These are phyloP conservation scores for Colinus virginianus DNA, from an alignment of 2,113 vertebrate genomes.

Conservation along the genomic window DNA sequence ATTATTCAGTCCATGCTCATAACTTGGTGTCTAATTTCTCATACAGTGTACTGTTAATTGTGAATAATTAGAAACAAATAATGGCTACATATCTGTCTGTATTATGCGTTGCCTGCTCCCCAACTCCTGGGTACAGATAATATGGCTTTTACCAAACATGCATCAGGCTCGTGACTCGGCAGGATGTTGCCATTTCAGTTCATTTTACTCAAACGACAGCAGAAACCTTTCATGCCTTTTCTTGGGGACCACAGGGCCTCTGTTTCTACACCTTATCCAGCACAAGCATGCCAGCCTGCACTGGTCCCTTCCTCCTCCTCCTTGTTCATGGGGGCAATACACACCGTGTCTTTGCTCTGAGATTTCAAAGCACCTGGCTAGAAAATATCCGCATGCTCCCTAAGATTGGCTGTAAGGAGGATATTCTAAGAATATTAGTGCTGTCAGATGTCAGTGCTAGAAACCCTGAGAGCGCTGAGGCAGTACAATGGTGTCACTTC, in stretches of 20 bases:
- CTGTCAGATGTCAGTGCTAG: background rate
- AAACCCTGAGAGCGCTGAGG: accelerated
- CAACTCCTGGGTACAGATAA: background rate
- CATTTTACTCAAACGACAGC: background rate
- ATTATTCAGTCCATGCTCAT: background rate
- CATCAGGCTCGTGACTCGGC: background rate
- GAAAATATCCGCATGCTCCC: background rate
- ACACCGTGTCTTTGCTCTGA: accelerated
- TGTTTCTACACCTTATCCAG: background rate
- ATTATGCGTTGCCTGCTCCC: background rate
- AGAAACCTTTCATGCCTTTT: background rate
- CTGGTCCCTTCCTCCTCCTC: background rate
- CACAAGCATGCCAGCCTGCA: background rate
- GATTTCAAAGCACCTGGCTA: background rate
- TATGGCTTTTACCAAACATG: background rate
- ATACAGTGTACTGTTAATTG: conserved; percentile 22
- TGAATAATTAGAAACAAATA: conserved; percentile 18
- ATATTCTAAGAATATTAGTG: accelerated
- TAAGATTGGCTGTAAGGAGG: background rate
- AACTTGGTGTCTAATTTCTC: conserved; percentile 42
- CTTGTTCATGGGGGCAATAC: background rate
- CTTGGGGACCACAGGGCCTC: background rate
- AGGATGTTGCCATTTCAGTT: background rate
- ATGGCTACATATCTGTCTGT: background rate
- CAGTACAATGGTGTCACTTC: background rate